These are phyloP conservation scores for Bombyx mori DNA, from an alignment of 1,140 invertebrate genomes.

Conservation along the genomic window ASM3026992v2 NC_085110.1:5774001-5774500, in stretches of 20 bases:
- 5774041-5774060: neutral
- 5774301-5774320: slow-evolving; percentile 84
- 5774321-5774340: slow-evolving; percentile 87
- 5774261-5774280: slow-evolving; percentile 78
- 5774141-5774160: slow-evolving; percentile 6
- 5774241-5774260: slow-evolving; percentile 8
- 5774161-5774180: slow-evolving; percentile 17
- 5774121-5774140: neutral
- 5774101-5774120: too few species aligned
- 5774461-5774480: neutral
- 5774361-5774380: slow-evolving; percentile 80
- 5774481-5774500: neutral
- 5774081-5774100: neutral
- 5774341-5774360: slow-evolving; percentile 79
- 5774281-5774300: slow-evolving; percentile 80
- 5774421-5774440: slow-evolving; percentile 79
- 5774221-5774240: slow-evolving; percentile 14
- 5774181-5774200: slow-evolving; percentile 15
- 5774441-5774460: neutral
- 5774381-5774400: slow-evolving; percentile 84
- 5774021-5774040: too few species aligned
- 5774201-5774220: slow-evolving; percentile 32
- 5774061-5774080: slow-evolving; percentile 6
- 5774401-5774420: slow-evolving; percentile 80
- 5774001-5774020: neutral